These are phyloP conservation scores for Globodera rostochiensis DNA, from an alignment of 1,140 invertebrate genomes.

Conservation along the genomic window DNA sequence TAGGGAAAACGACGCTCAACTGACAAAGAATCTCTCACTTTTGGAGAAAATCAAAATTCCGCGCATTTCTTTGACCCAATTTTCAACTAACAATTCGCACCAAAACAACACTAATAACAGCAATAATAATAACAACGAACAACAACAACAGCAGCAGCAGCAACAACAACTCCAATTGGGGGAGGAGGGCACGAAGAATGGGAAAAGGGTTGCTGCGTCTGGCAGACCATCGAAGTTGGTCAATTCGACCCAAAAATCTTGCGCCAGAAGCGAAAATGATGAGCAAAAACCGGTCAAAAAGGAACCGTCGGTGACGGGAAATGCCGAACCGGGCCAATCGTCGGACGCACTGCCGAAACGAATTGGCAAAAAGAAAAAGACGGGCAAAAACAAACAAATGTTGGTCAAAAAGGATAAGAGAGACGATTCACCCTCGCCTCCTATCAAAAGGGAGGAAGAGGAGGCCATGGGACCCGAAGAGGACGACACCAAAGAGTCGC, in stretches of 20 bases:
- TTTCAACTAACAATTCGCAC: not conserved
- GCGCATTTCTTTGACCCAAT: slow-evolving; percentile 18
- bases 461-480: slow-evolving; percentile 8
- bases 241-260: not conserved
- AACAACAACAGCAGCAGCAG: no score
- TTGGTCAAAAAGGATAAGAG: slow-evolving; percentile 20
- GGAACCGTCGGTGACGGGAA: no score
- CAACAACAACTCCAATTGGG: no score
- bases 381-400: slow-evolving; percentile 9
- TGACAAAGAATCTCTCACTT: slow-evolving; percentile 5
- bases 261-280: not conserved
- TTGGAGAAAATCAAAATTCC: slow-evolving; percentile 14
- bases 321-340: not conserved
- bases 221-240: not conserved
- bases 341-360: not conserved
- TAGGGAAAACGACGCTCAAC: slow-evolving; percentile 1
- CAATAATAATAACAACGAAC: no score
- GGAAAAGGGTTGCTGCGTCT: not conserved
- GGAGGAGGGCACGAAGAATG: not conserved
- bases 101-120: no score
- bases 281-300: not conserved
- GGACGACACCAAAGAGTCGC: not conserved
- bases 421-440: slow-evolving; percentile 25
- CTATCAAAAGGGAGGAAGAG: slow-evolving; percentile 25
- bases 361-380: slow-evolving; percentile 7